Conservation (phyloP, 2,888 invertebrate genomes). For the Tuberolachnus salignus region DNA sequence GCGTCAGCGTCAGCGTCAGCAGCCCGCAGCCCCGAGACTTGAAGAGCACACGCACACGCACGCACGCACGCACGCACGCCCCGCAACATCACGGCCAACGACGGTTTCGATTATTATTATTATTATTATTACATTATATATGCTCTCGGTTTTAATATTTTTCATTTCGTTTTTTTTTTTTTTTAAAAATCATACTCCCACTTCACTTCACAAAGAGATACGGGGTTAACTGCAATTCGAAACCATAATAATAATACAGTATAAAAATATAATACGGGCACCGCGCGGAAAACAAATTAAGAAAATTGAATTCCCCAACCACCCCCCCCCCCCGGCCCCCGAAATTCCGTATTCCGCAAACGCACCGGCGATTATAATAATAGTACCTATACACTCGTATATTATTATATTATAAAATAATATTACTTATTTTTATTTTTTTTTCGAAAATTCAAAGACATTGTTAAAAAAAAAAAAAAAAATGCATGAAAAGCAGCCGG, state of each 20-base stretch:
- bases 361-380: not conserved
- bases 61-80: too few relatives aligned
- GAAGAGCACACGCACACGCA: too few relatives aligned
- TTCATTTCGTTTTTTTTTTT: not conserved
- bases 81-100: not conserved
- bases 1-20: too few relatives aligned
- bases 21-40: not conserved
- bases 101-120: slow-evolving; percentile 48
- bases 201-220: slow-evolving; percentile 37
- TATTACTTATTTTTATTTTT: too few relatives aligned
- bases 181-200: slow-evolving; percentile 50
- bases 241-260: not conserved
- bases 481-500: too few relatives aligned
- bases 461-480: too few relatives aligned
- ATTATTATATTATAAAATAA: too few relatives aligned
- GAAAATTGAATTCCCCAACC: slow-evolving; percentile 33
- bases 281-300: slow-evolving; percentile 19
- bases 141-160: not conserved
- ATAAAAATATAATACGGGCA: not conserved
- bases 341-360: not conserved
- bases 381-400: too few relatives aligned
- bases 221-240: slow-evolving; percentile 30
- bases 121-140: too few relatives aligned
- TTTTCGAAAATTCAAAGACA: too few relatives aligned
- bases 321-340: too few relatives aligned